phyloP scores from a whole-genome alignment of 1,140 invertebrate genomes.

The Dinoponera quadriceps region DNA sequence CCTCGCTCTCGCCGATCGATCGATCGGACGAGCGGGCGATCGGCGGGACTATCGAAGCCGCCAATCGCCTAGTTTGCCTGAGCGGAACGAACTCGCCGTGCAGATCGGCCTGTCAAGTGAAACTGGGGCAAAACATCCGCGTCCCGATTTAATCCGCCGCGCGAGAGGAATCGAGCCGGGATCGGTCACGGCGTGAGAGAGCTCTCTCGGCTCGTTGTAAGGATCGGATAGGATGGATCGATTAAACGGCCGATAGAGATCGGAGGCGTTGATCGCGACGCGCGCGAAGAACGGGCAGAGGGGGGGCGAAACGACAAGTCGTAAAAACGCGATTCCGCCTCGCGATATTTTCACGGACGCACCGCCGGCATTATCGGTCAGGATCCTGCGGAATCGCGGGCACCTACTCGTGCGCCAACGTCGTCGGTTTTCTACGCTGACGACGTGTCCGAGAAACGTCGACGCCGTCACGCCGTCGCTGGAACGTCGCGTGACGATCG shows the following conservation, averaged over 20 bases:
- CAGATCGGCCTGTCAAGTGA: conserved; percentile 75
- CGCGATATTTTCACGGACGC: conserved; percentile 46
- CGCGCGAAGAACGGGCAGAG: conserved; percentile 6
- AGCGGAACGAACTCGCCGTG: conserved; percentile 77
- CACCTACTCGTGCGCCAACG: conserved; percentile 33
- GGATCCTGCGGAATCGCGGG: background rate
- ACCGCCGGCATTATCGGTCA: conserved; percentile 1
- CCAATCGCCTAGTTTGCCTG: conserved; percentile 75
- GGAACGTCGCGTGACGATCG: conserved; percentile 20
- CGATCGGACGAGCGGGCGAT: conserved; percentile 72
- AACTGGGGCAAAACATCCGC: conserved; percentile 82
- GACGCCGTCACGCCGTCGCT: conserved; percentile 26
- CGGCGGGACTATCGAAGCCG: conserved; percentile 69
- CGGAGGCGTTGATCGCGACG: conserved; percentile 20
- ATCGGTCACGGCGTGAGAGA: conserved; percentile 74
- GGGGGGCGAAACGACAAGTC: background rate
- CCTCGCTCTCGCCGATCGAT: background rate
- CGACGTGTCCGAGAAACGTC: conserved; percentile 4
- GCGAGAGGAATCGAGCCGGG: conserved; percentile 66
- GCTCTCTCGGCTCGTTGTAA: conserved; percentile 41
- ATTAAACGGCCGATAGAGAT: conserved; percentile 57
- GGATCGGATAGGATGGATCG: conserved; percentile 50
- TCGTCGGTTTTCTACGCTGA: conserved; percentile 38
- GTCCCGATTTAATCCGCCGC: conserved; percentile 76
- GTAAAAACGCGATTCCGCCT: conserved; percentile 29